phyloP scores from a whole-genome alignment of 2,888 invertebrate species.

The Anthrax anthrax region DNA sequence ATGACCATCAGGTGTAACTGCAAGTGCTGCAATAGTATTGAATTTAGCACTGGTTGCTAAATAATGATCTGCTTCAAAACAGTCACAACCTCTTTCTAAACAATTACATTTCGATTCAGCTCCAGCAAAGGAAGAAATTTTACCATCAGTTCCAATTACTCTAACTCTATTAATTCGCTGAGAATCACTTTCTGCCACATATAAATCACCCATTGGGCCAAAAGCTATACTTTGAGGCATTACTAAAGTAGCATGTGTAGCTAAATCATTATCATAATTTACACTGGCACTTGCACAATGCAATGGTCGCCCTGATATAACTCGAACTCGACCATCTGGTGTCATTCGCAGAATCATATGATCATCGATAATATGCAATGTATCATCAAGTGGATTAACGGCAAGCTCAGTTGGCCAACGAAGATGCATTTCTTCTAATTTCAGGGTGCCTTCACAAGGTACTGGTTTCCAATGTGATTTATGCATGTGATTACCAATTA shows the following conservation, averaged over 20 bases:
- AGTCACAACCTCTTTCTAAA: conserved; percentile 78
- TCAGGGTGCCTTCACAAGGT: conserved; percentile 79
- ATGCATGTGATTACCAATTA: conserved; percentile 86
- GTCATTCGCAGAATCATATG: conserved; percentile 90
- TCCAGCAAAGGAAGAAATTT: conserved; percentile 85
- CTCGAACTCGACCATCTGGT: conserved; percentile 77
- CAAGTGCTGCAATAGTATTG: conserved; percentile 82
- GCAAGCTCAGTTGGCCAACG: conserved; percentile 94
- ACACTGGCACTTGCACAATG: conserved; percentile 78
- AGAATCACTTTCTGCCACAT: conserved; percentile 90
- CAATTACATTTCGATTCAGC: conserved; percentile 91
- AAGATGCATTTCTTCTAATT: conserved; percentile 83
- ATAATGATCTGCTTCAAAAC: conserved; percentile 83
- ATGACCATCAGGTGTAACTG: conserved; percentile 85
- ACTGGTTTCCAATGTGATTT: conserved; percentile 88
- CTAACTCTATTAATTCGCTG: conserved; percentile 85
- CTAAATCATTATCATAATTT: conserved; percentile 71
- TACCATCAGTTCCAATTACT: conserved; percentile 84
- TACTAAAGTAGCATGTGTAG: conserved; percentile 78
- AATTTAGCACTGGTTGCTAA: conserved; percentile 87
- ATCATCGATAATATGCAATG: conserved; percentile 89
- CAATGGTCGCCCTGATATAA: conserved; percentile 83
- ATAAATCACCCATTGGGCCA: conserved; percentile 80
- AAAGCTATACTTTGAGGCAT: conserved; percentile 93
- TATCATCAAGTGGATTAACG: conserved; percentile 87